Evolutionary conservation across 2,888 invertebrate species (phyloP), one percentile per base, ranked within the genome.

Genomic region (Phalera bucephala): DNA sequence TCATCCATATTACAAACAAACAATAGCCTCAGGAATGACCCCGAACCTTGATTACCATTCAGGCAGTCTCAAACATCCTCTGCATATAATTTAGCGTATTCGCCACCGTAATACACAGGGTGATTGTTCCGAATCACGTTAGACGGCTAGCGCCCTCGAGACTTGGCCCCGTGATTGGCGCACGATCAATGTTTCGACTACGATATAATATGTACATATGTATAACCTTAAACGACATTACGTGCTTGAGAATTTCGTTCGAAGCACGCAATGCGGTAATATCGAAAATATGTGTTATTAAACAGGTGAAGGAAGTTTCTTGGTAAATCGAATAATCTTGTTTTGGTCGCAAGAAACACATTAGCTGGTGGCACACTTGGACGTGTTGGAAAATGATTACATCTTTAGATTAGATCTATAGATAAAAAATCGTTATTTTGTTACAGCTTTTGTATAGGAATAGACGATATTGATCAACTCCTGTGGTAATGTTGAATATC

Each of bases 61-160:
- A 50, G 50, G 47, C 44, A n/a, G n/a, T 36, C 41, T 47, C 51
- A 17, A 39, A 43, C 46, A 31, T 40, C 33, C 39, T 46, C 44
- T 55, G 61, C 60, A 63, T 62, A 64, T 68, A 61, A 68, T 67
- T 57, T 40, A 36, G 47, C 45, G 54, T 70, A 69, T 73, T 69
- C 69, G 69, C 65, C 59, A 46, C 17, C 11, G 41, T 50, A 45
- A 40, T 62, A 56, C 34, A 26, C 46, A 36, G 41, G 47, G 52
- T 64, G 72, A 67, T 71, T 74, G 65, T 64, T 61, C 50, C 40
- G 49, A 66, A 70, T 57, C 59, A 45, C 52, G 53, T 56, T 62
- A 58, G 38, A 43, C 33, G 28, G 33, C 36, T 27, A 36, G 40
- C 25, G 31, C 44, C 44, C 43, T 23, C 33, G 40, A 38, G 53